phyloP scores from a whole-genome alignment of 1,140 invertebrate genomes.

The Drosophila suzukii region DNA sequence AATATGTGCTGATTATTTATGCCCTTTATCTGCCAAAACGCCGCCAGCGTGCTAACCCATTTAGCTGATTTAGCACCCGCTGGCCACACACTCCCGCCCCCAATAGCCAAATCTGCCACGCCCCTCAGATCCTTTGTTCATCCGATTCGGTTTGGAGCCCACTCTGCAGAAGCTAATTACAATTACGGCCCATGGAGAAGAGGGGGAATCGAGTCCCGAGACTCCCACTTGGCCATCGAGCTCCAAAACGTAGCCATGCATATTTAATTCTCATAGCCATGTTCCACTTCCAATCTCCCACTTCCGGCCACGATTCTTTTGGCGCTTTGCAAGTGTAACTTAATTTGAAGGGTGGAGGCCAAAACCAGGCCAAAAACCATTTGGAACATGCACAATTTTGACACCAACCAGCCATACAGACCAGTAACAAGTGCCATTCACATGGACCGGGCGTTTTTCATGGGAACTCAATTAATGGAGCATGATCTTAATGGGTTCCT shows the following conservation, averaged over 20 bases:
- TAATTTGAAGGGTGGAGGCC: conserved; percentile 49
- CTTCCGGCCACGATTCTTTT: conserved; percentile 53
- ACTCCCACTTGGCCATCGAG: conserved; percentile 9
- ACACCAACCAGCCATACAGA: conserved; percentile 38
- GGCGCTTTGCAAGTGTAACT: conserved; percentile 76
- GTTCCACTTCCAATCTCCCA: not conserved
- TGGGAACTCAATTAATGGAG: conserved; percentile 82
- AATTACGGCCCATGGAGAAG: conserved; percentile 53
- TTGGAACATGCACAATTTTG: conserved; percentile 77
- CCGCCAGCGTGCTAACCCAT: conserved; percentile 61
- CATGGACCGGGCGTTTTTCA: conserved; percentile 67
- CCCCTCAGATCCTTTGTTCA: conserved; percentile 52
- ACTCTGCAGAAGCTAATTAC: conserved; percentile 62
- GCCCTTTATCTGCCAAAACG: conserved; percentile 48
- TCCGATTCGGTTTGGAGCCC: conserved; percentile 36
- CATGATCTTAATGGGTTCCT: conserved; percentile 81
- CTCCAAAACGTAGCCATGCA: conserved; percentile 71
- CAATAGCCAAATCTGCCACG: conserved; percentile 24
- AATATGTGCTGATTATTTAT: conserved; percentile 54
- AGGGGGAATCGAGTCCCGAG: not conserved
- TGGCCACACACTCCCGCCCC: conserved; percentile 5
- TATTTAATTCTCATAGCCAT: conserved; percentile 61
- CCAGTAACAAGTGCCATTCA: conserved; percentile 67
- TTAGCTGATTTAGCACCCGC: conserved; percentile 56
- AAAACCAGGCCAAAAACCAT: conserved; percentile 65